These are phyloP conservation scores for Melitaea cinxia DNA, from an alignment of 1,140 invertebrate species.

Conservation along the genomic window DNA sequence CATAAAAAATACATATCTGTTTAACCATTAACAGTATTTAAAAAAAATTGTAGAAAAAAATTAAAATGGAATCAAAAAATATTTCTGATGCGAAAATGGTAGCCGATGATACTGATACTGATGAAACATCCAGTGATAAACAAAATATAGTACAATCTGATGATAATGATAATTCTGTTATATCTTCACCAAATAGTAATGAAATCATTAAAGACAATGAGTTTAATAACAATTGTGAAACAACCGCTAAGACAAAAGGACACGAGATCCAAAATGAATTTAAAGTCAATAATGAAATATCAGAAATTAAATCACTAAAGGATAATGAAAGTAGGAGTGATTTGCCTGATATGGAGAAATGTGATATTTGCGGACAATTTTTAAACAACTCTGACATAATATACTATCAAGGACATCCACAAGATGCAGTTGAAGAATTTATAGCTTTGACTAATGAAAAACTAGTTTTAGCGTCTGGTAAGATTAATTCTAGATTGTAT, in stretches of 20 bases:
- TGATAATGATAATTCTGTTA: background rate
- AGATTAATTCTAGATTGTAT: constrained; percentile 12
- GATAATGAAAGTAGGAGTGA: constrained; percentile 27
- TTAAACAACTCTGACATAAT: constrained; percentile 85
- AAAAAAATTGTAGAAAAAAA: constrained; percentile 6
- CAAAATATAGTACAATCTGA: background rate
- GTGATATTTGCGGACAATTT: constrained; percentile 81
- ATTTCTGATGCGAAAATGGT: background rate
- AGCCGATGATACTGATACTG: constrained; percentile 1
- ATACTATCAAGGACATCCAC: constrained; percentile 88
- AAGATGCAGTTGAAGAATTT: constrained; percentile 88
- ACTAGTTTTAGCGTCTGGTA: constrained; percentile 87
- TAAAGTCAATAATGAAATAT: constrained; percentile 21
- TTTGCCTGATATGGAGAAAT: constrained; percentile 57
- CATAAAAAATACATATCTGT: no score
- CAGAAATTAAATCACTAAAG: constrained; percentile 20
- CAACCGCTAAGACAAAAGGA: background rate
- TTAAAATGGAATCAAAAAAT: constrained; percentile 4
- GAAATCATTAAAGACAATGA: constrained; percentile 11
- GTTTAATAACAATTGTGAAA: constrained; percentile 4
- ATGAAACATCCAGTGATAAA: background rate
- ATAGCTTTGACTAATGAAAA: constrained; percentile 89
- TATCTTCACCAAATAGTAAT: background rate
- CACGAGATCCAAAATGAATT: constrained; percentile 24
- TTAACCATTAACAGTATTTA: no score